Percentiles rank a stretch among this genome's conserved stretches.
Evolutionary conservation across 1,140 invertebrate genomes (phyloP).

Genomic region (Lasaia peninsularis): DNA sequence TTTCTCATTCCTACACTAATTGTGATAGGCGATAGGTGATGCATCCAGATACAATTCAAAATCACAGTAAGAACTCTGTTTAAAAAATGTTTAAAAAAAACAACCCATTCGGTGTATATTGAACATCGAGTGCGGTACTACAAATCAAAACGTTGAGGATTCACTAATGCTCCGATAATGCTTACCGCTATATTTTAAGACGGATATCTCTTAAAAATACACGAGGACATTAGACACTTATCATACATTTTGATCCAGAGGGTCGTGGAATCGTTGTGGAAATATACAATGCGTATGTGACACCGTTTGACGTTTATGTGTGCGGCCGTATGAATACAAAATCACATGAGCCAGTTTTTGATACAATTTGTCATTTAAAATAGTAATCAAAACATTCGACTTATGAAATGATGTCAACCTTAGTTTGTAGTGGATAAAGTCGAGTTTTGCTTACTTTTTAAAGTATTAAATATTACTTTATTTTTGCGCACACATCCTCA

Average conservation of each 20-base stretch:
- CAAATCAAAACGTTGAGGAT: slow-evolving; percentile 32
- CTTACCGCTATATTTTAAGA: slow-evolving; percentile 62
- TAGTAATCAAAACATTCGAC: too few relatives aligned
- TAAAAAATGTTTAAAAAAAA: not conserved
- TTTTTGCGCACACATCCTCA: not conserved
- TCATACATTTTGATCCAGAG: slow-evolving; percentile 52
- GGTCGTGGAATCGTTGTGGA: slow-evolving; percentile 22
- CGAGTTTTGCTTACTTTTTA: too few relatives aligned
- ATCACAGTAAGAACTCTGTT: too few relatives aligned
- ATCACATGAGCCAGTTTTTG: too few relatives aligned
- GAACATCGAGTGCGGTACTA: slow-evolving; percentile 16
- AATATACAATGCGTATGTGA: slow-evolving; percentile 2
- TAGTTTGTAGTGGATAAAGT: too few relatives aligned
- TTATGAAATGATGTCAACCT: too few relatives aligned
- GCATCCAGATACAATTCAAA: too few relatives aligned
- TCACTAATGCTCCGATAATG: slow-evolving; percentile 37
- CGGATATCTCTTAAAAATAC: slow-evolving; percentile 66
- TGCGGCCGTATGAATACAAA: too few relatives aligned
- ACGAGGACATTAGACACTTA: slow-evolving; percentile 69
- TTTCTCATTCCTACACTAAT: too few relatives aligned
- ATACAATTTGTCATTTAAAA: too few relatives aligned
- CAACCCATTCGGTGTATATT: not conserved
- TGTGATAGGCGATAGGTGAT: too few relatives aligned
- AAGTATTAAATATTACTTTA: too few relatives aligned
- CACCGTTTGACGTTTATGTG: not conserved